These are phyloP conservation scores for Prochilodus magdalenae DNA, from an alignment of 2,113 vertebrate species.

Conservation along the genomic window DNA sequence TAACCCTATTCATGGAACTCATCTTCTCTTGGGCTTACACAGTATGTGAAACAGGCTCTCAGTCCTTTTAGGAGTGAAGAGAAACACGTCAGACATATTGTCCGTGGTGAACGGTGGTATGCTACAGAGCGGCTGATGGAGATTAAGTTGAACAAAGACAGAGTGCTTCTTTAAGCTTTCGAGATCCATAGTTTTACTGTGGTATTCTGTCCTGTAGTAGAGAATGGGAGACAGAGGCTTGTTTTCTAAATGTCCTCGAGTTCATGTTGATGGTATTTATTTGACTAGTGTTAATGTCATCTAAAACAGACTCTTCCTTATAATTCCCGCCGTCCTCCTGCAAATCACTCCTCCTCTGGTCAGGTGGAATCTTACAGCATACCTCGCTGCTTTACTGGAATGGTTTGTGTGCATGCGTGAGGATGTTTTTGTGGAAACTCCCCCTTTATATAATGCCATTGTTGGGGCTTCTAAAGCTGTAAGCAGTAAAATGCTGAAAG, in stretches of 20 bases:
- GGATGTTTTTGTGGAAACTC: neutral
- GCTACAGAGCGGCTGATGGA: too few relatives aligned
- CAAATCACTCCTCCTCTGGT: neutral
- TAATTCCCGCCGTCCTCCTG: neutral
- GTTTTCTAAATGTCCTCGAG: neutral
- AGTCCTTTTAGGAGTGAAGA: too few relatives aligned
- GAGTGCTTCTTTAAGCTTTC: neutral
- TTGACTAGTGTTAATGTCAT: too few relatives aligned
- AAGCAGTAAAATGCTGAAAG: neutral
- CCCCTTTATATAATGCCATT: neutral
- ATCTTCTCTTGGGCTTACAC: too few relatives aligned
- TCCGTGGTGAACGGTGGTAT: too few relatives aligned
- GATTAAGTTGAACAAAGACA: neutral
- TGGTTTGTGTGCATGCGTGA: neutral
- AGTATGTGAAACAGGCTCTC: too few relatives aligned
- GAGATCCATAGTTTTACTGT: neutral
- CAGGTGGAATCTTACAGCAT: neutral
- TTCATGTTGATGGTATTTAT: too few relatives aligned
- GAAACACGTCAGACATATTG: neutral
- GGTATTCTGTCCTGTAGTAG: constrained; percentile 1
- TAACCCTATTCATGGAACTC: too few relatives aligned
- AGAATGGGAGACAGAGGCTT: neutral
- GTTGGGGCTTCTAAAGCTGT: neutral
- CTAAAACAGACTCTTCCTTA: neutral
- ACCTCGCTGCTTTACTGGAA: neutral